Percentiles rank a stretch among this genome's conserved stretches.
phyloP scores from a whole-genome alignment of 2,797 vertebrate species.

The Podarcis lilfordi region DNA sequence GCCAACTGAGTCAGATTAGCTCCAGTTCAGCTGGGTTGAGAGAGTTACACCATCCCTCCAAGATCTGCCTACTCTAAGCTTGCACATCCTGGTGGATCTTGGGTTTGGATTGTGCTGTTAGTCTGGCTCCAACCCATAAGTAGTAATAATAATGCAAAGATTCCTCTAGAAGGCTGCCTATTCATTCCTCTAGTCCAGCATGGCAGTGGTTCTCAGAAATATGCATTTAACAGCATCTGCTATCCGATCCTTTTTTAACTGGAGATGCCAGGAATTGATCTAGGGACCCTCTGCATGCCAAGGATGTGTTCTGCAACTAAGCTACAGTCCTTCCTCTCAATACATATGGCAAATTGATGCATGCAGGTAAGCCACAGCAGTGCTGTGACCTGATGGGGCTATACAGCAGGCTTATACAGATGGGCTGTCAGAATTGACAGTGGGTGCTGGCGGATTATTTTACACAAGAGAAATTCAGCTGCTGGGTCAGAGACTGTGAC shows the following conservation, averaged over 20 bases:
- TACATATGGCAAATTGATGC: not conserved
- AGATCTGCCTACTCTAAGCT: too few species aligned
- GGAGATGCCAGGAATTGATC: not conserved
- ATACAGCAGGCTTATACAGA: not conserved
- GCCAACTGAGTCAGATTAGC: too few species aligned
- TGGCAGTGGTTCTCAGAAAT: not conserved
- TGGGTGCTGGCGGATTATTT: not conserved
- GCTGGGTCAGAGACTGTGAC: not conserved
- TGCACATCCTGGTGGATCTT: too few species aligned
- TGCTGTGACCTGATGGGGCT: not conserved
- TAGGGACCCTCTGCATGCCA: not conserved
- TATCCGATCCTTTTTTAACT: not conserved
- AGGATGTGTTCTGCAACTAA: not conserved
- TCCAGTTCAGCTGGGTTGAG: too few species aligned
- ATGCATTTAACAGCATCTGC: not conserved
- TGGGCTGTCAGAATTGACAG: not conserved
- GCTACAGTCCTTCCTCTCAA: not conserved
- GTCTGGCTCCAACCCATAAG: too few species aligned
- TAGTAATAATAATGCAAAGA: not conserved
- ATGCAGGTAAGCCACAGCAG: not conserved
- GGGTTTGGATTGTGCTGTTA: too few species aligned
- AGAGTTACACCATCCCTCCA: too few species aligned
- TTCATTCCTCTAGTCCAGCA: not conserved
- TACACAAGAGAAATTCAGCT: not conserved
- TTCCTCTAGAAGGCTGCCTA: not conserved